Conservation (phyloP, 2,888 invertebrate genomes). For the Chymomyza fuscimana region DNA sequence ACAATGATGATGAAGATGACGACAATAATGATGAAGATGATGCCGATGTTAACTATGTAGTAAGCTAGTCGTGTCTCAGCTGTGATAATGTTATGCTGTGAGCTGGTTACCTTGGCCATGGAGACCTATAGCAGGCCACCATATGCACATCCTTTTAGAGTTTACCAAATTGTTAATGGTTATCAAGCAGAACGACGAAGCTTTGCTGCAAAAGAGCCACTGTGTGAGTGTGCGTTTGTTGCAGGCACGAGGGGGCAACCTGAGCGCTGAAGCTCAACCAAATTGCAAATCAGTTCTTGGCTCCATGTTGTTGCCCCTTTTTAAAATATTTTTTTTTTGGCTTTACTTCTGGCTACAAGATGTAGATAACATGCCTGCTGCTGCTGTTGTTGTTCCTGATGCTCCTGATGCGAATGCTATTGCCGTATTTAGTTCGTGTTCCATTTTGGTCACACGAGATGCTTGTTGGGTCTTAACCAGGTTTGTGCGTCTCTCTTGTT, state of each 20-base stretch:
- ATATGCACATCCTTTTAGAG: slow-evolving; percentile 12
- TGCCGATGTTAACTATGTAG: slow-evolving; percentile 6
- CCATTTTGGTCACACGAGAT: slow-evolving; percentile 22
- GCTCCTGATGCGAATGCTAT: slow-evolving; percentile 1
- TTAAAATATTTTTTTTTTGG: slow-evolving; percentile 4
- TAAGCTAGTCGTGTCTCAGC: not conserved
- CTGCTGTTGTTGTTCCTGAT: not conserved
- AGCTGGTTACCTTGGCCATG: not conserved
- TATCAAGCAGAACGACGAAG: slow-evolving; percentile 34
- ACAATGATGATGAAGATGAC: slow-evolving; percentile 17
- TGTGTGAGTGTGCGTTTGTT: not conserved
- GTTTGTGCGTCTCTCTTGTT: not conserved
- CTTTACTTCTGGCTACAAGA: slow-evolving; percentile 26
- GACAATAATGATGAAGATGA: slow-evolving; percentile 36
- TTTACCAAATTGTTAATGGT: slow-evolving; percentile 52
- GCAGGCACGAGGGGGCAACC: slow-evolving; percentile 5
- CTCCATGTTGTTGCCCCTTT: slow-evolving; percentile 1
- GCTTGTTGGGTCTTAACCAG: slow-evolving; percentile 14
- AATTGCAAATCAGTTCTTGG: slow-evolving; percentile 32
- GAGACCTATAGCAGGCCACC: not conserved
- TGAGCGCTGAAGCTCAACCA: slow-evolving; percentile 18
- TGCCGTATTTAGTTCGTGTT: not conserved
- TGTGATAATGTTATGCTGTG: slow-evolving; percentile 12
- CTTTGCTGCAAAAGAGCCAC: too few relatives aligned
- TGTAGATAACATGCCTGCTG: slow-evolving; percentile 22